Base-by-base conservation (phyloP, 2,113 vertebrate species). In the Barbus barbus region DNA sequence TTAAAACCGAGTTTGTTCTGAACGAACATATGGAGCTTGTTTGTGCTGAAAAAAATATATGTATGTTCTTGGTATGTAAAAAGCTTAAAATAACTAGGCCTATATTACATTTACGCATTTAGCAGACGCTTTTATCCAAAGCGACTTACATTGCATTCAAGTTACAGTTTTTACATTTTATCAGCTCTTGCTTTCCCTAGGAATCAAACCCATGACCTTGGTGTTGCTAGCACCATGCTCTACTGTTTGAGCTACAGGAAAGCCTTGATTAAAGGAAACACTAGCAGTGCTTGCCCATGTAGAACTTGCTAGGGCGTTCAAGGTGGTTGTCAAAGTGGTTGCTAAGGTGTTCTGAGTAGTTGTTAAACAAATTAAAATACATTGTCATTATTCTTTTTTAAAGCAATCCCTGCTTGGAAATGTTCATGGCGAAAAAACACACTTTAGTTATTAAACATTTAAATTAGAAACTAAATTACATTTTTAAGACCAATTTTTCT, bases 11-110 rank as follows among this genome's bases (percentile, higher is more conserved):
- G 7, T 65, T 65, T 46, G 36, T 22, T 18, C 16, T 44, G 12
- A 78, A 78, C 20, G 78, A 78, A 41, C 51, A 60, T 60, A 58
- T 65, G 78, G 78, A 80, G 58, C 78, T 65, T 5, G 61, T 26
- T 26, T 61, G 56, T 44, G 14, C 56, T 61, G 14, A 9, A 61
- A 18, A 1, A 51, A 75, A 51, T 38, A 51, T 38, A 71, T 12
- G 9, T 38, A n/a, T 75, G 65, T 69, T 28, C 4, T 51, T 31
- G 3, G 14, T 31, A 48, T 75, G 24, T 31, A 14, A 26, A 75
- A 24, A 75, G 0, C 44, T 44, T 6, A 46, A 73, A 73, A 73
- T 44, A 73, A 46, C 73, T 6, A 75, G 46, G 63, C 63, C 5
- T 67, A 2, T 7, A 46, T 51, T 44, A 51, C 73, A 48, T 51